A percentile compares a stretch with the other conserved stretches of the same genome.
These are phyloP conservation scores for Emydura subglobosa DNA, from an alignment of 2,113 vertebrate species.

Conservation along the genomic window DNA sequence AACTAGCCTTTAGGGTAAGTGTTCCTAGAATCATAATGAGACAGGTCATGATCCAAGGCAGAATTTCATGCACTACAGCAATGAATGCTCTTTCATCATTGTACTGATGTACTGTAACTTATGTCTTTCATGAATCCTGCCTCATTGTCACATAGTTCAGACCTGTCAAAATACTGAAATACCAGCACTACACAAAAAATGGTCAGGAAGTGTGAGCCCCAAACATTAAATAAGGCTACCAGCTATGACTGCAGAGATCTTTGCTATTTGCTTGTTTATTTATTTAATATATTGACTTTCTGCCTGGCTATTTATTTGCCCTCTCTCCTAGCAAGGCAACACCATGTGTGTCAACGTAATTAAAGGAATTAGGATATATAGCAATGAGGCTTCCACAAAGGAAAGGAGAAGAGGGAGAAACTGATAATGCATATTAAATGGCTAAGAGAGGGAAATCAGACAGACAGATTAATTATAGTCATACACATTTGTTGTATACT, in stretches of 20 bases:
- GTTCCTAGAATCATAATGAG: background rate
- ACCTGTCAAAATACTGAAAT: background rate
- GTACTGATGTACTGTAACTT: background rate
- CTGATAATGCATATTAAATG: background rate
- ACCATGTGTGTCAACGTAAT: background rate
- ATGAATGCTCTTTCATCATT: background rate
- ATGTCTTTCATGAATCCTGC: background rate
- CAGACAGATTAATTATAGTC: background rate
- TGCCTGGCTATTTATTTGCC: background rate
- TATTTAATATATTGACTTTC: background rate
- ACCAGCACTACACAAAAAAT: background rate
- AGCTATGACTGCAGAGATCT: background rate
- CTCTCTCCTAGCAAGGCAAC: background rate
- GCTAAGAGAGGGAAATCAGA: background rate
- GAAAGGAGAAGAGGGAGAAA: background rate
- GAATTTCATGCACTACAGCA: background rate
- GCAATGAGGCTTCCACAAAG: background rate
- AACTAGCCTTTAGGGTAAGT: background rate
- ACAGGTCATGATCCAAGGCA: background rate
- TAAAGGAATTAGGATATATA: background rate
- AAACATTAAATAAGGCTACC: background rate
- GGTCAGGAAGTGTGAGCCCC: background rate
- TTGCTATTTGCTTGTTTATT: background rate
- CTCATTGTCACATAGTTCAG: conserved; percentile 19
- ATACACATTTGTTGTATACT: background rate